Conservation (phyloP, 2,113 vertebrate genomes). For the Melanostigma gelatinosum region DNA sequence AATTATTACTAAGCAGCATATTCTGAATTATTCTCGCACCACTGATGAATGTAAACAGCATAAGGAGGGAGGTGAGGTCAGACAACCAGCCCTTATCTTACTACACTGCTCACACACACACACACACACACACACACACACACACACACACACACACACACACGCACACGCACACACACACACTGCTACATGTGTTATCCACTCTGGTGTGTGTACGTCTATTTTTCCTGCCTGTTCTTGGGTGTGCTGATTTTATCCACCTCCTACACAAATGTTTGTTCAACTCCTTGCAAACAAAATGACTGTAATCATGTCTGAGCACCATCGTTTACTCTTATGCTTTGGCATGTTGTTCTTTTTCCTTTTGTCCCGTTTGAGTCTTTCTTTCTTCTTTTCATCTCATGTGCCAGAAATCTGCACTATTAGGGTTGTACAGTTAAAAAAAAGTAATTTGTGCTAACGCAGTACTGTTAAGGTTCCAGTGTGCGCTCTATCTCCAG, state of each 20-base stretch:
- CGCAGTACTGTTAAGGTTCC: not conserved
- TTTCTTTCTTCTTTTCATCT: not conserved
- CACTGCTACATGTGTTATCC: constrained; percentile 6
- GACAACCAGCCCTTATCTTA: constrained; percentile 39
- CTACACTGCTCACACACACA: not conserved
- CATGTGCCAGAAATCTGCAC: no score
- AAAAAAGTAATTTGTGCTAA: not conserved
- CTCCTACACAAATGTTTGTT: constrained; percentile 75
- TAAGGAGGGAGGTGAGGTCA: not conserved
- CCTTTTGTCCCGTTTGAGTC: not conserved
- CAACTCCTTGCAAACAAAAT: constrained; percentile 61
- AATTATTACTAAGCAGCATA: not conserved
- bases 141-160: not conserved
- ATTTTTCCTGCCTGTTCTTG: constrained; percentile 54
- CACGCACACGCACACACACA: no score
- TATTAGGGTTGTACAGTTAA: no score
- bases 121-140: not conserved
- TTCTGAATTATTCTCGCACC: not conserved
- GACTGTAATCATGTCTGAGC: constrained; percentile 45
- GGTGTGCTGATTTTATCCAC: constrained; percentile 78
- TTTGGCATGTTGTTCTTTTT: not conserved
- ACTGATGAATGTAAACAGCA: constrained; percentile 15
- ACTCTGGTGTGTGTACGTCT: constrained; percentile 14
- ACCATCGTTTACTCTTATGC: constrained; percentile 15
- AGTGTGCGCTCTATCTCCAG: constrained; percentile 2